Base-by-base conservation (phyloP, 64 coral and sea anemone genomes). In the Astreopora myriophthalma region DNA sequence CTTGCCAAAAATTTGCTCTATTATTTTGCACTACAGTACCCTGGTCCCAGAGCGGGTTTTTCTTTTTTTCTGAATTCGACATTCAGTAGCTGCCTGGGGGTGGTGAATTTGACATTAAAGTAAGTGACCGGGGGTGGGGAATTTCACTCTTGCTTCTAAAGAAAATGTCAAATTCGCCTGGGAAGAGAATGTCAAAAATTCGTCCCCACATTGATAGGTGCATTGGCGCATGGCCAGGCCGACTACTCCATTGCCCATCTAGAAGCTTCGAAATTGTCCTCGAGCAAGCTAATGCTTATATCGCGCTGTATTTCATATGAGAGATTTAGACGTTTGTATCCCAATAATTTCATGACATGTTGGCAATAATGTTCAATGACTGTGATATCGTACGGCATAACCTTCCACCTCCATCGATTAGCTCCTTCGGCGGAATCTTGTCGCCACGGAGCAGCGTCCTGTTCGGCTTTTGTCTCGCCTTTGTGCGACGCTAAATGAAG, bases 401-500 rank as follows among this genome's bases (percentile, higher is more conserved):
- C 44, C 4, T 55, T 79, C 27, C 27, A 55, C 55, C 75, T 79
- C 75, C 75, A 79, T 28, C 75, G 52, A 25, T 55, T 20, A 1
- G 48, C 75, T 8, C 75, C 28, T 33, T 79, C 75, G 0, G 48
- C 10, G 6, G 75, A 79, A 33, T 79, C 75, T 57, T 55, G 44
- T 3, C 75, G 46, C 75, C 75, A 79, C 0, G 27, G 27, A 10
- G 40, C 27, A 7, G 75, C 75, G 2, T 79, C 8, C 1, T 55
- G 75, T 52, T 33, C 75, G 23, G 22, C 48, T 11, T 52, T 44
- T 8, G 44, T 34, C 16, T 79, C 14, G 0, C 10, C 23, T 52
- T 48, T 55, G 27, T 79, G 44, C 44, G 75, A 32, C 25, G 75
- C 75, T 58, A 79, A 79, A 79, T 57, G 33, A 57, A 79, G 46